Percentiles rank a stretch among this genome's conserved stretches.
phyloP scores from a whole-genome alignment of 2,797 vertebrate species.

The Leptoclinus maculatus region DNA sequence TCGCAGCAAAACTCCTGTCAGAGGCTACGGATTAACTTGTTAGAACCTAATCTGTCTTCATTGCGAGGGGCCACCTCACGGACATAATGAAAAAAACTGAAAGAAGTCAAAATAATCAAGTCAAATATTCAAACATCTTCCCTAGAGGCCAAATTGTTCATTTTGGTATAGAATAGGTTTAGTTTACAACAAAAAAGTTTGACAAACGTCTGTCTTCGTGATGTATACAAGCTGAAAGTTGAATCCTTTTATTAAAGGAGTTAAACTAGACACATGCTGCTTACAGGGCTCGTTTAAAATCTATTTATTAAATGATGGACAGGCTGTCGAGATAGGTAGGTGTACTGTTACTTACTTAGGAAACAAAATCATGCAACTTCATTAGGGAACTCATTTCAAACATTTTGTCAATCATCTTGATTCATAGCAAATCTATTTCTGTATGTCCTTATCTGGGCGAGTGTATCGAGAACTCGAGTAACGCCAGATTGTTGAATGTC shows the following conservation, averaged over 20 bases:
- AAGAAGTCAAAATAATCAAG: neutral
- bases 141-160: neutral
- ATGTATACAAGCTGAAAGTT: constrained; percentile 12
- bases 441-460: constrained; percentile 33
- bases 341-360: neutral
- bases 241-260: constrained; percentile 10
- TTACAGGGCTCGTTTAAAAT: neutral
- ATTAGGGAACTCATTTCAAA: constrained; percentile 29
- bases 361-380: constrained; percentile 22
- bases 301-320: neutral
- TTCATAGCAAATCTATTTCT: constrained; percentile 49
- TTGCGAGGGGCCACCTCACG: constrained; percentile 18
- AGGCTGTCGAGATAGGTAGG: neutral
- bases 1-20: constrained; percentile 37
- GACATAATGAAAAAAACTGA: constrained; percentile 11
- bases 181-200: constrained; percentile 2
- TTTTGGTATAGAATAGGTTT: neutral
- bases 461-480: constrained; percentile 18
- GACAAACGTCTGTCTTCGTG: neutral
- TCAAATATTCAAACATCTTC: neutral
- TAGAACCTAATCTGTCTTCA: constrained; percentile 64
- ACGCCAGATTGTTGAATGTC: constrained; percentile 25
- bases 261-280: neutral
- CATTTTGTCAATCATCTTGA: constrained; percentile 42
- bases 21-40: constrained; percentile 65